These are phyloP conservation scores for Scaptomyza pallida DNA, from an alignment of 1,140 invertebrate species.

Conservation along the genomic window DNA sequence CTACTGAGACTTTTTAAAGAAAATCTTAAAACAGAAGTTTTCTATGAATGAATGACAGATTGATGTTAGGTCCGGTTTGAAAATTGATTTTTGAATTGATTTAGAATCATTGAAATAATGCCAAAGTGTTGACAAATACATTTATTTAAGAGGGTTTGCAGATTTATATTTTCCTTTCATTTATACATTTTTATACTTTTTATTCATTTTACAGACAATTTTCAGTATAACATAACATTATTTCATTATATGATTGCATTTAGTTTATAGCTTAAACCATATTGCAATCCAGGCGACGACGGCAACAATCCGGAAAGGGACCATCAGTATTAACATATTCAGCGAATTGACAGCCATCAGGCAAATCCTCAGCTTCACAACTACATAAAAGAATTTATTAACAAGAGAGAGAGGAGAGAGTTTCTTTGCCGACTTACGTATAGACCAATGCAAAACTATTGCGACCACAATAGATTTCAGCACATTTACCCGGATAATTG, in stretches of 20 bases:
- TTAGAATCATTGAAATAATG: too few relatives aligned
- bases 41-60: too few relatives aligned
- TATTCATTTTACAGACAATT: slow-evolving; percentile 10
- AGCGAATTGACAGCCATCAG: slow-evolving; percentile 20
- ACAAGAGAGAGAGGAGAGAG: too few relatives aligned
- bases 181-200: slow-evolving; percentile 1
- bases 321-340: slow-evolving; percentile 12
- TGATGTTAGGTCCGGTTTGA: too few relatives aligned
- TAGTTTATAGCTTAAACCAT: not conserved
- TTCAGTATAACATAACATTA: not conserved
- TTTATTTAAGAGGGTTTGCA: too few relatives aligned
- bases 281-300: slow-evolving; percentile 39
- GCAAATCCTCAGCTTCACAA: not conserved
- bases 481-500: slow-evolving; percentile 45
- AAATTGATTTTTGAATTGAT: too few relatives aligned
- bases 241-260: not conserved
- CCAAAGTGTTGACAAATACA: too few relatives aligned
- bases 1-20: too few relatives aligned
- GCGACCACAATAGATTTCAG: slow-evolving; percentile 40
- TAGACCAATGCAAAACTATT: slow-evolving; percentile 58
- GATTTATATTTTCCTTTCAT: too few relatives aligned
- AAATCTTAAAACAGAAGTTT: too few relatives aligned
- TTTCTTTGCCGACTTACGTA: slow-evolving; percentile 15
- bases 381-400: slow-evolving; percentile 5
- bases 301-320: slow-evolving; percentile 44